Base-by-base conservation (phyloP, 2,888 invertebrate genomes). In the Dicyrtomina minuta region DNA sequence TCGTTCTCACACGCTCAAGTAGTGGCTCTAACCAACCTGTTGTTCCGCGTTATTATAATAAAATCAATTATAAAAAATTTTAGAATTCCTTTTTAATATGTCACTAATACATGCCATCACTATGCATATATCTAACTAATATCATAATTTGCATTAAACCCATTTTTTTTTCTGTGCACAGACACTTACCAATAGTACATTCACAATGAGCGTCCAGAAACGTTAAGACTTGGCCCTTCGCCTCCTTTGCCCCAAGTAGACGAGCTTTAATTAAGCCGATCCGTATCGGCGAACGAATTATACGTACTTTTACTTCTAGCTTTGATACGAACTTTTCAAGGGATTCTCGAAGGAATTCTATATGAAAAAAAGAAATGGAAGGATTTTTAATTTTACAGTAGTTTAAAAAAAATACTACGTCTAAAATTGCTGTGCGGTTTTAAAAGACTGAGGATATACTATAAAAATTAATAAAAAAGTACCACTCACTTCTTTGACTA, bases 181-280 rank as follows among this genome's bases (percentile, higher is more conserved):
- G n/a, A n/a, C 17, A 51, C 88, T 88, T 87, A 80, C 91, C 90
- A 79, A 84, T 84, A 69, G 91, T 90, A 79, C 92, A 92, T 85
- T 96, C 96, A 82, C 94, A 94, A 82, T 96, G 96, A 41, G 95
- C 93, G 82, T 96, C 96, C 15, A 96, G 84, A 80, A 96, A 96
- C 4, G 94, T 92, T 59, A 96, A 84, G 10, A 91, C 90, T 78
- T 89, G 87, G 0, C 92, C 93, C 56, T 82, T 83, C 0, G 92
- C 90, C 75, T 85, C 82, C 59, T 84, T 83, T 0, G 92, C 91
- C 55, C 94, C 94, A 81, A 89, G 83, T 43, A 96, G 84, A 69
- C 95, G 85, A 0, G 95, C 93, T 75, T 90, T 86, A 27, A 95
- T 91, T 51, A 95, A 82, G 3, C 95, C 95, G 58, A 89, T 86